Evolutionary conservation across 64 coral and sea anemone species (phyloP).

Genomic region (Stichodactyla mertensii): DNA sequence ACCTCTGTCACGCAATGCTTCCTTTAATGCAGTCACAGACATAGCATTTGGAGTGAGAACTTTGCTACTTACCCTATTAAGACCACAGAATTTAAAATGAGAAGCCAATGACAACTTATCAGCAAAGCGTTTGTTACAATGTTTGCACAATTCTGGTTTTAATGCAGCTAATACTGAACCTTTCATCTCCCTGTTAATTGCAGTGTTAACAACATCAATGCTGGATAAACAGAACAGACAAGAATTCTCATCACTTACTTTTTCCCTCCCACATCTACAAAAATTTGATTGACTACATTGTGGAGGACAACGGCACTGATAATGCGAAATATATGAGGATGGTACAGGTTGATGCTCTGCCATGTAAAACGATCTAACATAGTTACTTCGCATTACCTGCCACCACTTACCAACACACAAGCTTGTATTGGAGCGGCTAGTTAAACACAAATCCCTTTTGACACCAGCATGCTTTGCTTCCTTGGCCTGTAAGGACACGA

Average conservation of each 20-base stretch:
- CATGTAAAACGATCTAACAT: conserved; percentile 46
- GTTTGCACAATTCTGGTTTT: conserved; percentile 18
- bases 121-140: conserved; percentile 18
- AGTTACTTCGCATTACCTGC: conserved; percentile 51
- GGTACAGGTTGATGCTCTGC: conserved; percentile 52
- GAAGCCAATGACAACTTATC: conserved; percentile 19
- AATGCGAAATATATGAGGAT: conserved; percentile 32
- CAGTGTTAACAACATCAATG: background rate
- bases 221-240: background rate
- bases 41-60: conserved; percentile 11
- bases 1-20: conserved; percentile 21
- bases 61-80: conserved; percentile 1
- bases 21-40: conserved; percentile 25
- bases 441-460: conserved; percentile 32
- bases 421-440: conserved; percentile 5
- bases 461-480: conserved; percentile 46
- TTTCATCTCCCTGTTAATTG: no score
- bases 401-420: conserved; percentile 42
- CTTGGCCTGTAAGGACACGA: conserved; percentile 41
- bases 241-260: background rate
- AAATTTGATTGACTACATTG: conserved; percentile 13
- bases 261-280: conserved; percentile 44
- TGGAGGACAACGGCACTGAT: conserved; percentile 24
- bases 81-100: background rate
- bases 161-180: background rate